phyloP scores from a whole-genome alignment of 2,888 invertebrate species.

The Acronicta leporina region DNA sequence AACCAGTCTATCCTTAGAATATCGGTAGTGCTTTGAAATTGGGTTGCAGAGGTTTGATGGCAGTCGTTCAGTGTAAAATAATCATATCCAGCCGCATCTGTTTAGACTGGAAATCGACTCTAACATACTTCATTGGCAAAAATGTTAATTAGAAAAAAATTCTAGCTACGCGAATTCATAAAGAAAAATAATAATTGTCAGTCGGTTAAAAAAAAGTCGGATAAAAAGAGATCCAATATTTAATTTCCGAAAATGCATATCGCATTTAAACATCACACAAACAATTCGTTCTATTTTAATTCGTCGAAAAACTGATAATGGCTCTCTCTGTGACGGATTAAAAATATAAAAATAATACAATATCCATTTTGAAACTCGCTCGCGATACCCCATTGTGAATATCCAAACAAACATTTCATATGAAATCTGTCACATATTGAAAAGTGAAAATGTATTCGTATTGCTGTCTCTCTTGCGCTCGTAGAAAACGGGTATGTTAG shows the following conservation, averaged over 20 bases:
- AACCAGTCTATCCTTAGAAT: too few relatives aligned
- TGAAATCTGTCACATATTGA: constrained; percentile 87
- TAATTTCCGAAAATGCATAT: constrained; percentile 14
- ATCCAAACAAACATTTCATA: constrained; percentile 87
- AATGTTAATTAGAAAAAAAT: too few relatives aligned
- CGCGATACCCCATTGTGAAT: constrained; percentile 74
- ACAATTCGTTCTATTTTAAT: constrained; percentile 23
- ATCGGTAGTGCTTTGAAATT: too few relatives aligned
- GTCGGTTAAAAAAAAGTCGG: too few relatives aligned
- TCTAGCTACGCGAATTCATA: too few relatives aligned
- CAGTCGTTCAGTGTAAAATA: too few relatives aligned
- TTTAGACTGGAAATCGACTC: too few relatives aligned
- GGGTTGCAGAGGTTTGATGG: too few relatives aligned
- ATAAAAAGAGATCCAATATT: background rate
- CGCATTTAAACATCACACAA: constrained; percentile 9
- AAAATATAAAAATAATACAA: constrained; percentile 83
- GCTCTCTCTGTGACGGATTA: constrained; percentile 76
- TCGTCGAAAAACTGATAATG: constrained; percentile 48
- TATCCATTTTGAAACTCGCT: constrained; percentile 73
- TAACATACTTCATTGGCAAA: too few relatives aligned
- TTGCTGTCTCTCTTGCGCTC: constrained; percentile 71
- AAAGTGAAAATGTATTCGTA: constrained; percentile 84
- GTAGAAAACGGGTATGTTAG: constrained; percentile 55
- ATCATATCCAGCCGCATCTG: too few relatives aligned
- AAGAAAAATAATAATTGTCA: too few relatives aligned